Evolutionary conservation across 2,888 invertebrate species (phyloP).

Genomic region (Cataglyphis rosenhaueri): DNA sequence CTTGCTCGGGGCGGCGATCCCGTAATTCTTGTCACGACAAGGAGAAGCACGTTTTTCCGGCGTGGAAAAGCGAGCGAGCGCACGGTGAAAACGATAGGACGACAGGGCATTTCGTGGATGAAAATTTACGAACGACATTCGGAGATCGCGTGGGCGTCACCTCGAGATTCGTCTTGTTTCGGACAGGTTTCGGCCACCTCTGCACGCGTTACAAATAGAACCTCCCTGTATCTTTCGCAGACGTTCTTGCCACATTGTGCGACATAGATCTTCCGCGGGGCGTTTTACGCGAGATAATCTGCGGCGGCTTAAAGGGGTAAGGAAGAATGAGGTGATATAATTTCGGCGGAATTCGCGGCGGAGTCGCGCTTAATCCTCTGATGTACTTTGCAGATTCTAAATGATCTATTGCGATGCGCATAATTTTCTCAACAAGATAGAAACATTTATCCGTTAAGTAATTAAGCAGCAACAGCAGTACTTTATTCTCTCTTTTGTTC

Average conservation of each 20-base stretch:
- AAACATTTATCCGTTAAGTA: conserved; percentile 33
- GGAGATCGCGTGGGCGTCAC: conserved; percentile 46
- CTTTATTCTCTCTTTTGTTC: not conserved
- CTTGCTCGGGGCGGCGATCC: conserved; percentile 27
- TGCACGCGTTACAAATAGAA: conserved; percentile 50
- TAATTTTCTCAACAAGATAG: conserved; percentile 27
- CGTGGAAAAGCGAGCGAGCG: conserved; percentile 23
- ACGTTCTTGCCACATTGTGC: conserved; percentile 27
- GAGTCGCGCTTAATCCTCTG: conserved; percentile 43
- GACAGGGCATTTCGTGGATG: conserved; percentile 33
- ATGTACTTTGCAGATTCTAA: conserved; percentile 43
- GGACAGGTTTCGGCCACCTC: conserved; percentile 41
- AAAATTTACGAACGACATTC: conserved; percentile 49
- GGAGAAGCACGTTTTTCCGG: conserved; percentile 17
- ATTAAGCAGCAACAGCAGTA: not conserved
- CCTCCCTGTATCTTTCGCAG: conserved; percentile 11
- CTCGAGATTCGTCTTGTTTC: conserved; percentile 47
- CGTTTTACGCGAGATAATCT: conserved; percentile 43
- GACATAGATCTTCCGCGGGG: conserved; percentile 36
- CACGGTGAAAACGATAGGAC: not conserved
- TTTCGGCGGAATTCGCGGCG: conserved; percentile 26
- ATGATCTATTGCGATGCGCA: conserved; percentile 32
- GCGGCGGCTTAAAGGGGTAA: not conserved
- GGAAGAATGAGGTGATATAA: conserved; percentile 12
- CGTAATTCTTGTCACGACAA: conserved; percentile 38